Evolutionary conservation across 1,140 invertebrate genomes (phyloP).

Genomic region (Diabrotica undecimpunctata): DNA sequence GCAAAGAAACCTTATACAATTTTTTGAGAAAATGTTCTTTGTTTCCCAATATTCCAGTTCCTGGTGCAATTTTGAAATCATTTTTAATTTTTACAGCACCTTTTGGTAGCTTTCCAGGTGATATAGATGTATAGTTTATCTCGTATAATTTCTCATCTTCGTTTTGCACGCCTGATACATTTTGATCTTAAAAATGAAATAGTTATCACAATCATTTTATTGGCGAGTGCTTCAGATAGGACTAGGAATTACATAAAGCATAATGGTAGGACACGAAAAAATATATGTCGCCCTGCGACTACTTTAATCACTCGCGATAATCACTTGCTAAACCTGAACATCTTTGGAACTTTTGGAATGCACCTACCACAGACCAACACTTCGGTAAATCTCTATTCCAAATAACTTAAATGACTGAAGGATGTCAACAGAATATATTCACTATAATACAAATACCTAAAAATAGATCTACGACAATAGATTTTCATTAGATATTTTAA

Average conservation of each 20-base stretch:
- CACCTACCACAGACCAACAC: conserved; percentile 19
- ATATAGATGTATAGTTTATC: neutral
- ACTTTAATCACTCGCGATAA: conserved; percentile 22
- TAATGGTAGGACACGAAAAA: conserved; percentile 10
- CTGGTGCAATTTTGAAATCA: too few species aligned
- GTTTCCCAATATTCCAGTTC: too few species aligned
- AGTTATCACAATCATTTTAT: neutral
- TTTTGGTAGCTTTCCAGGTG: neutral
- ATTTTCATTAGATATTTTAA: neutral
- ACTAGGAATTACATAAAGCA: conserved; percentile 14
- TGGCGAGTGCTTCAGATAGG: conserved; percentile 4
- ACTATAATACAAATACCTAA: neutral
- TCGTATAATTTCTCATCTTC: neutral
- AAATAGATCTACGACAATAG: neutral
- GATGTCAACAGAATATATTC: neutral
- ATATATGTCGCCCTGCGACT: conserved; percentile 6
- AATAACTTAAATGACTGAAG: neutral
- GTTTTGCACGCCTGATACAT: neutral
- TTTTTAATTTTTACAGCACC: neutral
- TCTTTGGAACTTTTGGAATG: conserved; percentile 42
- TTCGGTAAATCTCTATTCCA: neutral
- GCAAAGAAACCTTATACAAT: too few species aligned
- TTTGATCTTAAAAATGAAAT: neutral
- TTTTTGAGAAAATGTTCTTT: too few species aligned
- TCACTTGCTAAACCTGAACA: conserved; percentile 43